A percentile compares a stretch with the other conserved stretches of the same genome.
These are phyloP conservation scores for Tethea ocularis DNA, from an alignment of 2,888 invertebrate genomes.

Conservation along the genomic window DNA sequence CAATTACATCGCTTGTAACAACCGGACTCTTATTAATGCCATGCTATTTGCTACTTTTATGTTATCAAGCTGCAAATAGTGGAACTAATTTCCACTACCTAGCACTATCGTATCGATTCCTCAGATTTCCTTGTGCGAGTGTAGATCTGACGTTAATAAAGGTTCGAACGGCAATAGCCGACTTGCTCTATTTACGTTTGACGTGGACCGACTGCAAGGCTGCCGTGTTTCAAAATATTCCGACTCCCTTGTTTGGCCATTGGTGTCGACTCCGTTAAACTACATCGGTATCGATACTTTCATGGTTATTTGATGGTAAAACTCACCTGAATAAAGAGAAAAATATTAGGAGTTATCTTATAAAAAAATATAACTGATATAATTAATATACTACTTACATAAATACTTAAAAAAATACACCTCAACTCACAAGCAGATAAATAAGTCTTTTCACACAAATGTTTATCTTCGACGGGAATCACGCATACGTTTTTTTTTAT, in stretches of 20 bases:
- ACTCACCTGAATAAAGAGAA: no score
- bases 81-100: not conserved
- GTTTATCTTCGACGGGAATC: no score
- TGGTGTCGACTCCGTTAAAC: not conserved
- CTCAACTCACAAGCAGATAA: no score
- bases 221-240: slow-evolving; percentile 33
- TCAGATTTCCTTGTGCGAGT: slow-evolving; percentile 12
- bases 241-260: not conserved
- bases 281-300: not conserved
- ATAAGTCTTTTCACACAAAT: no score
- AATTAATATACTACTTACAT: no score
- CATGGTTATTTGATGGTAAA: not conserved
- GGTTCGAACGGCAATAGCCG: slow-evolving; percentile 24
- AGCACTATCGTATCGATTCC: slow-evolving; percentile 11
- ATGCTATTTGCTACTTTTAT: not conserved
- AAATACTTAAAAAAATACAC: no score
- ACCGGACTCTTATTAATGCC: not conserved
- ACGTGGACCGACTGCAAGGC: slow-evolving; percentile 26
- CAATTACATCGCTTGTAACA: not conserved
- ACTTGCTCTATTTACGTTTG: slow-evolving; percentile 40
- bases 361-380: no score
- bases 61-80: not conserved
- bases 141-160: slow-evolving; percentile 35
- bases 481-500: no score
- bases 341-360: no score